These are phyloP conservation scores for Tridacna crocea DNA, from an alignment of 2,888 invertebrate genomes.

Conservation along the genomic window DNA sequence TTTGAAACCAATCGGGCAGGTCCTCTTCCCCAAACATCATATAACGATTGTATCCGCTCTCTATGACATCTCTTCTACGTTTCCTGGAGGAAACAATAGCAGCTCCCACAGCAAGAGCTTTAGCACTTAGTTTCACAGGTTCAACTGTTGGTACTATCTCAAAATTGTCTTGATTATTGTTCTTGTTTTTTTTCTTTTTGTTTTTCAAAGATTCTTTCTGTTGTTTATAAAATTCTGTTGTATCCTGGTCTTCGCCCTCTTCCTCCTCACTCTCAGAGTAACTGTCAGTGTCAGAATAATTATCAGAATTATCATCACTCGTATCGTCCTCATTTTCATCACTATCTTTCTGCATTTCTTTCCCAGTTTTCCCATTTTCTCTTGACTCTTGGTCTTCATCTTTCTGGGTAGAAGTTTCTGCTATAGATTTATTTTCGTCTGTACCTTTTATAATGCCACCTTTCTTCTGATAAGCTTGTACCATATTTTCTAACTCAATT, in stretches of 20 bases:
- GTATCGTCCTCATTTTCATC: slow-evolving; percentile 52
- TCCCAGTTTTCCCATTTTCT: background rate
- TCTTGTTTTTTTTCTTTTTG: slow-evolving; percentile 68
- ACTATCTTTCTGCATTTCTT: background rate
- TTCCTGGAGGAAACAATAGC: slow-evolving; percentile 96
- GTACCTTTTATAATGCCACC: slow-evolving; percentile 68
- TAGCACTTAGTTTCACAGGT: slow-evolving; percentile 85
- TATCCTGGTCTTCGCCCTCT: slow-evolving; percentile 72
- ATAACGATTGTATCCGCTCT: slow-evolving; percentile 96
- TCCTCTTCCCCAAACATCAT: slow-evolving; percentile 95
- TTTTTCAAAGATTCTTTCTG: slow-evolving; percentile 37
- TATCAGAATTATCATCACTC: slow-evolving; percentile 24
- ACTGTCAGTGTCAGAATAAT: slow-evolving; percentile 43
- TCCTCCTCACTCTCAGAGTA: slow-evolving; percentile 60
- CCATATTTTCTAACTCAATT: slow-evolving; percentile 92
- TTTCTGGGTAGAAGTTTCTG: slow-evolving; percentile 20
- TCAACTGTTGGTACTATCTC: slow-evolving; percentile 88
- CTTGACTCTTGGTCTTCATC: background rate
- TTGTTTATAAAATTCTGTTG: slow-evolving; percentile 62
- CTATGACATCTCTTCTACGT: slow-evolving; percentile 94
- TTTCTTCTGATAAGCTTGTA: slow-evolving; percentile 69
- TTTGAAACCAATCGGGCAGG: slow-evolving; percentile 97
- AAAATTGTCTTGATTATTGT: slow-evolving; percentile 85
- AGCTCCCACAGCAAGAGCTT: slow-evolving; percentile 96
- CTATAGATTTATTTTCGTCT: slow-evolving; percentile 42